Percentiles rank a stretch among this genome's conserved stretches.
Conservation (phyloP, 2,113 vertebrate species). For the Drymodes brunneopygia region DNA sequence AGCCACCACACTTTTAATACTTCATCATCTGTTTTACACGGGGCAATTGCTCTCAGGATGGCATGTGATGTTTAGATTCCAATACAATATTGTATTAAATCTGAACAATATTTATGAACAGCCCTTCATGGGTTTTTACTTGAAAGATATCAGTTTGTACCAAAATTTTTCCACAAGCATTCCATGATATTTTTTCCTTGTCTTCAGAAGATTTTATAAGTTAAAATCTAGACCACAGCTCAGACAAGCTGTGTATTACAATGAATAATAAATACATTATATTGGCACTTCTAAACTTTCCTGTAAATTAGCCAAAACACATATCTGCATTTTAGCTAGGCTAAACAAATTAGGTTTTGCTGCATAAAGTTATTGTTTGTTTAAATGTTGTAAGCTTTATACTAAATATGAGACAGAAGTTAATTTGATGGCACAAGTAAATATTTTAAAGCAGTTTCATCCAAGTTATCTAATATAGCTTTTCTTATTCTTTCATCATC, state of each 20-base stretch:
- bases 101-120: neutral
- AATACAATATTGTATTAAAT: neutral
- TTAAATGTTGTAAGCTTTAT: constrained; percentile 64
- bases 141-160: neutral
- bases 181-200: neutral
- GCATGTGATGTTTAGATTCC: neutral
- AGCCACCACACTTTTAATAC: neutral
- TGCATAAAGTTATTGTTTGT: constrained; percentile 64
- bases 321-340: neutral
- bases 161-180: neutral
- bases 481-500: neutral
- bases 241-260: neutral
- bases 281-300: constrained; percentile 20
- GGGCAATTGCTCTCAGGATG: neutral
- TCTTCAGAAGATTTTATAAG: neutral
- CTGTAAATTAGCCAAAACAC: constrained; percentile 46
- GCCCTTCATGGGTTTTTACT: neutral
- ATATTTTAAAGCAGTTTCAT: constrained; percentile 55
- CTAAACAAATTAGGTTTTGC: constrained; percentile 66
- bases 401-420: constrained; percentile 53
- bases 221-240: neutral
- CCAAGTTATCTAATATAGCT: neutral
- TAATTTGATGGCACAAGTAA: constrained; percentile 65
- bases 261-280: constrained; percentile 38
- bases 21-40: neutral